Evolutionary conservation across 37 sponge, comb jelly and placozoan species (phyloP).

Genomic region (Spongilla lacustris): DNA sequence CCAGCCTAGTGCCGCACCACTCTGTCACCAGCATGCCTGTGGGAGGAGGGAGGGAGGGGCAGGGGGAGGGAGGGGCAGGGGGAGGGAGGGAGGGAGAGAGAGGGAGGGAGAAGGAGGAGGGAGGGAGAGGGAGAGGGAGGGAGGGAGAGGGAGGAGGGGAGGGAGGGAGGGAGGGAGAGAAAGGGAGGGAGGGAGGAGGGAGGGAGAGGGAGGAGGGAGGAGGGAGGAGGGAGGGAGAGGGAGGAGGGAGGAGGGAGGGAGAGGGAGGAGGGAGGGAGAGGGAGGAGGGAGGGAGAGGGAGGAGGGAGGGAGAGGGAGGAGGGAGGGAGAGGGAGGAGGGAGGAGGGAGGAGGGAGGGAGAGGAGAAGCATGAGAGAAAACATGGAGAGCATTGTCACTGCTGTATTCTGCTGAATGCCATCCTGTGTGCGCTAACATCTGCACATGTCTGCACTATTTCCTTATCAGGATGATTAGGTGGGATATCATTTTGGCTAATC

Average conservation of each 20-base stretch:
- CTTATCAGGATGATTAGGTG: no score
- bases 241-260: background rate
- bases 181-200: background rate
- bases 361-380: no score
- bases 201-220: background rate
- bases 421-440: no score
- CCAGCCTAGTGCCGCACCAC: slow-evolving; percentile 31
- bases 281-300: no score
- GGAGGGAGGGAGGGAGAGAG: background rate
- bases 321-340: no score
- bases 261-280: no score
- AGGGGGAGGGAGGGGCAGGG: background rate
- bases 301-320: no score
- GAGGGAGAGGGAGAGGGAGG: background rate
- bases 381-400: no score
- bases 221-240: background rate
- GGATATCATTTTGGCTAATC: no score
- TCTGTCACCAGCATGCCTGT: slow-evolving; percentile 36
- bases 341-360: no score
- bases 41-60: background rate
- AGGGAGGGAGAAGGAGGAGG: background rate
- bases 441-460: no score
- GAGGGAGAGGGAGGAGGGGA: background rate
- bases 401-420: no score
- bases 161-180: background rate